Conservation (phyloP, 2,113 vertebrate genomes). For the Aegotheles bennettii region DNA sequence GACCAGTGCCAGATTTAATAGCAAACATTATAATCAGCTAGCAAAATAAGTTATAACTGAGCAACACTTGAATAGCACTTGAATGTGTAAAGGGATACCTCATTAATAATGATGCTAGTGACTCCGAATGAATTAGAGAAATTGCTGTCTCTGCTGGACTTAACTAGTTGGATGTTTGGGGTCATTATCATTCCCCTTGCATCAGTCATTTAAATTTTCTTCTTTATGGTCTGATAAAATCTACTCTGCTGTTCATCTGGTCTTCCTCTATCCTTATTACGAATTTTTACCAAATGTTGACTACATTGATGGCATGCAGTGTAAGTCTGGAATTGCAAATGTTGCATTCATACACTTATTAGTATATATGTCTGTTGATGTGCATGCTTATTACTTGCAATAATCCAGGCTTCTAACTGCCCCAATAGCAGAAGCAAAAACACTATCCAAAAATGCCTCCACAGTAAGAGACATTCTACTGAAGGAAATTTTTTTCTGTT, state of each 20-base stretch:
- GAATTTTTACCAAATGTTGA: background rate
- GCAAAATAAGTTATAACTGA: constrained; percentile 42
- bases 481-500: background rate
- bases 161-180: background rate
- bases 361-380: background rate
- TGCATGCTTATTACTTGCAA: background rate
- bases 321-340: background rate
- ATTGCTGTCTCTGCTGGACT: background rate
- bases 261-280: background rate
- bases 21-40: constrained; percentile 42
- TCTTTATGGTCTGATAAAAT: background rate
- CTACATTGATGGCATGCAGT: background rate
- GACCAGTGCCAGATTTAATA: constrained; percentile 57
- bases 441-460: background rate
- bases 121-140: background rate
- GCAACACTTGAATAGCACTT: constrained; percentile 22
- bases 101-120: background rate
- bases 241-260: background rate
- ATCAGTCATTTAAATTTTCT: background rate
- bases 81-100: background rate
- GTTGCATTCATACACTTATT: background rate
- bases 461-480: background rate
- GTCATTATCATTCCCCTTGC: background rate
- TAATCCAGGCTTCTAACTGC: background rate
- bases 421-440: background rate